Percentiles rank a stretch among this genome's conserved stretches.
Evolutionary conservation across 2,797 vertebrate genomes (phyloP).

Genomic region (Botia almorhae): DNA sequence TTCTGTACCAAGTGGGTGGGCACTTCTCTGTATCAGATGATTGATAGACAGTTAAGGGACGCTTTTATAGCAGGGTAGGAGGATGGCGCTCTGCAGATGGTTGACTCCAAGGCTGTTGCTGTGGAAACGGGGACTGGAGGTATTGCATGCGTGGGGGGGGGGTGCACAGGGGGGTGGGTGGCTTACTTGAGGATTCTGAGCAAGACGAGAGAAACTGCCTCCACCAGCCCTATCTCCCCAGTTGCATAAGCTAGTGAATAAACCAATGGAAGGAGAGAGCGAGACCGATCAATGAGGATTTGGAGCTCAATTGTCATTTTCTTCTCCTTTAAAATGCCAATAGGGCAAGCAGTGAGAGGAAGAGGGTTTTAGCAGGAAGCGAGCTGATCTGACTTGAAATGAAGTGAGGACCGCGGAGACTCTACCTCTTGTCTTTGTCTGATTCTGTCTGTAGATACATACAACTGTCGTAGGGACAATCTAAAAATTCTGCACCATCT

Average conservation of each 20-base stretch:
- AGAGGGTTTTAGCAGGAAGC: conserved; percentile 62
- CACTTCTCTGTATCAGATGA: conserved; percentile 73
- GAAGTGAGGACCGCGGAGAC: conserved; percentile 57
- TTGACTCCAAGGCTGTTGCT: conserved; percentile 85
- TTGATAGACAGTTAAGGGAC: conserved; percentile 77
- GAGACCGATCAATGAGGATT: conserved; percentile 73
- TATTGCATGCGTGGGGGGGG: conserved; percentile 31
- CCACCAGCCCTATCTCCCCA: conserved; percentile 68
- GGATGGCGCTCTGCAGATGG: conserved; percentile 75
- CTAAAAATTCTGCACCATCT: no score
- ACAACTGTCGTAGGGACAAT: background rate
- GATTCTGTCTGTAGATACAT: background rate
- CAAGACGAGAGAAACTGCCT: conserved; percentile 76
- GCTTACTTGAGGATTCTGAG: conserved; percentile 80
- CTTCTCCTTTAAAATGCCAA: conserved; percentile 70
- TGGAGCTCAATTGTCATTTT: conserved; percentile 75
- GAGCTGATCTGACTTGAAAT: conserved; percentile 60
- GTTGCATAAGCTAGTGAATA: conserved; percentile 76
- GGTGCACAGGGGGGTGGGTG: conserved; percentile 62
- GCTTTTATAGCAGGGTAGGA: conserved; percentile 76
- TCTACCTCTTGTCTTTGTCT: conserved; percentile 39
- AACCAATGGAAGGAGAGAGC: conserved; percentile 7
- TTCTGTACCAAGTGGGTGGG: conserved; percentile 72
- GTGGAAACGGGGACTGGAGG: conserved; percentile 76
- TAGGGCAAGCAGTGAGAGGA: conserved; percentile 55